Evolutionary conservation across 2,797 vertebrate genomes (phyloP), one percentile per base, ranked within the genome.

Genomic region (Eospalax fontanierii): DNA sequence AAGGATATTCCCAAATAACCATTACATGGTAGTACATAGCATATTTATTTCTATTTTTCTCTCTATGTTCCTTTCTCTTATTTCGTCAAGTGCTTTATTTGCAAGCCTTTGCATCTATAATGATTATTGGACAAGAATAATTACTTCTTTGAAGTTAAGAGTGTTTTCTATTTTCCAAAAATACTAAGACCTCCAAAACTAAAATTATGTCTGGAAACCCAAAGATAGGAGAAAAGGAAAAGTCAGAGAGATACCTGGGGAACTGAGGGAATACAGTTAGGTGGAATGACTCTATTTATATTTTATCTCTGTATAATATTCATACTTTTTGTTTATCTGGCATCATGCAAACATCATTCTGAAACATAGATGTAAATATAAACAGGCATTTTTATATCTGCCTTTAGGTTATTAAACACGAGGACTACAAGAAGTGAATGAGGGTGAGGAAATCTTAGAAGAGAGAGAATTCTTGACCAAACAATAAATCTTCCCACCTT

Each of bases 31-130:
- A 33, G 3, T 74, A 61, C 73, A 43, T 14, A 50, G n/a, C 40
- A 75, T 89, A 50, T 71, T 94, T 87, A 6, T 74, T 94, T 80
- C 35, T 63, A 28, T 76, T 78, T 83, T 59, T n/a, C 38, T 89
- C 9, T 89, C 14, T 83, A 18, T 75, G 46, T 82, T 57, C 5
- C n/a, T 4, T 30, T 85, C 19, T 85, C 19, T 89, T 22, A 5
- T 87, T 95, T 82, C 24, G 46, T 3, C 8, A 66, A 16, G 8
- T 4, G 43, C 2, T 84, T 74, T 76, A 54, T 75, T 85, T 81
- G 81, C 73, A 95, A 46, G 28, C 66, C 38, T 88, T 85, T 63
- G 8, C n/a, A 0, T 66, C n/a, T 88, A 46, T 70, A 43, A 54
- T 87, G 35, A 66, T 87, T 80, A 61, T 11, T 87, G 43, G 59